Evolutionary conservation across 2,888 invertebrate species (phyloP).

Genomic region (Coleophora deauratella): DNA sequence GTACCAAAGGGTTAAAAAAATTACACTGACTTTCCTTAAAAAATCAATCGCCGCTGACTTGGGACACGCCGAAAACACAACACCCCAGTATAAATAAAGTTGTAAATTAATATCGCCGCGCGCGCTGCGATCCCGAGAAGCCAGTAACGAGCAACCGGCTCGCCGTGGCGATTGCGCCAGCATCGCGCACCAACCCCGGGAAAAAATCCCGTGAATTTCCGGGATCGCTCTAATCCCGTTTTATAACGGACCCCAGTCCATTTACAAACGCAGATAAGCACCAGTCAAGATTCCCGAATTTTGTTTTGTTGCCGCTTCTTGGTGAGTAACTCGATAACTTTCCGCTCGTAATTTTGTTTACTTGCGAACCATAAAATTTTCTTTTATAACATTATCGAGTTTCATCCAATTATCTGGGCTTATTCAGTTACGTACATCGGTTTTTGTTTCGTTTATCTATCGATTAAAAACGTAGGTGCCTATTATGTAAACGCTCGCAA

Average conservation of each 20-base stretch:
- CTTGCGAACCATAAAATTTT: background rate
- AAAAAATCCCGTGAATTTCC: conserved; percentile 8
- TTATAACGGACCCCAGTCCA: conserved; percentile 39
- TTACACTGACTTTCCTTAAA: no score
- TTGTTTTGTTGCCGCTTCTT: conserved; percentile 27
- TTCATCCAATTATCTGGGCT: background rate
- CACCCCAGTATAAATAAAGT: conserved; percentile 37
- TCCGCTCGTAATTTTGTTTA: conserved; percentile 5
- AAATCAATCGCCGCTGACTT: no score
- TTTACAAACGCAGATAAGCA: conserved; percentile 43
- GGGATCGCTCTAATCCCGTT: conserved; percentile 39
- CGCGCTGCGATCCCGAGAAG: background rate
- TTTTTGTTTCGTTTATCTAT: no score
- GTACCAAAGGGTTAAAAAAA: no score
- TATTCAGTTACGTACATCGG: no score
- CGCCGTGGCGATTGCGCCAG: no score
- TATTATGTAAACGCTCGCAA: no score
- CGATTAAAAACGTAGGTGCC: conserved; percentile 14
- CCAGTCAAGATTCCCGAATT: conserved; percentile 33
- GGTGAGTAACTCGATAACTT: conserved; percentile 3
- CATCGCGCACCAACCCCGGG: background rate
- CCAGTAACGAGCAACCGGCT: no score
- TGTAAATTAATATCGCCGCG: conserved; percentile 44
- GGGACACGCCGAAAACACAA: background rate
- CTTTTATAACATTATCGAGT: conserved; percentile 16